Percentiles rank a stretch among this genome's conserved stretches.
phyloP scores from a whole-genome alignment of 2,113 vertebrate species.

The Garra rufa region DNA sequence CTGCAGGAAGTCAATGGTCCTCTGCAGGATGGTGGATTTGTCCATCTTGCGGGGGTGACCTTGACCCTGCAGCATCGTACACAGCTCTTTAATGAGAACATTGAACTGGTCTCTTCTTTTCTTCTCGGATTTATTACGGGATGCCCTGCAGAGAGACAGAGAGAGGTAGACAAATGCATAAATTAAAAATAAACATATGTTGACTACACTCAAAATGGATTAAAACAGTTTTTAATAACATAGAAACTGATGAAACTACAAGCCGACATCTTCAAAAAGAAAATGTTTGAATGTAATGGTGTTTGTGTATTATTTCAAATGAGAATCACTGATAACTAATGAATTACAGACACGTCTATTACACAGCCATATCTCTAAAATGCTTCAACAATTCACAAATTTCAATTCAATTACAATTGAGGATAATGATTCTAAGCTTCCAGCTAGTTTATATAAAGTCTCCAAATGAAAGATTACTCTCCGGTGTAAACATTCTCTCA shows the following conservation, averaged over 20 bases:
- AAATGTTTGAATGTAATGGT: not conserved
- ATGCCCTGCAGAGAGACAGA: constrained; percentile 73
- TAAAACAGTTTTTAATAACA: not conserved
- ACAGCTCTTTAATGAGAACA: constrained; percentile 85
- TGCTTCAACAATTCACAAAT: not conserved
- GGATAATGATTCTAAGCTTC: not conserved
- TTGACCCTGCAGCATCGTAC: constrained; percentile 83
- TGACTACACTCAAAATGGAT: not conserved
- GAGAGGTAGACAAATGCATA: not conserved
- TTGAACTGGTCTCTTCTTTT: constrained; percentile 84
- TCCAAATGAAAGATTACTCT: not conserved
- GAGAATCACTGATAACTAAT: not conserved
- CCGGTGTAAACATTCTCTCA: not conserved
- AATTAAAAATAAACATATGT: not conserved
- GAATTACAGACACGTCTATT: not conserved
- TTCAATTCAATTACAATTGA: not conserved
- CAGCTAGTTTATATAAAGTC: not conserved
- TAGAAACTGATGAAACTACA: not conserved
- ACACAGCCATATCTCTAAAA: not conserved
- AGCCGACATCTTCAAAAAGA: not conserved
- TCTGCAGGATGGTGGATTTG: constrained; percentile 83
- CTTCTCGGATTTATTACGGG: constrained; percentile 84
- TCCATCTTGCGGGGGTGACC: constrained; percentile 86
- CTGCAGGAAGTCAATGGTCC: constrained; percentile 83
- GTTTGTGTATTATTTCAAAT: not conserved